Evolutionary conservation across 2,113 vertebrate species (phyloP).

Genomic region (Pachypanchax playfairii): DNA sequence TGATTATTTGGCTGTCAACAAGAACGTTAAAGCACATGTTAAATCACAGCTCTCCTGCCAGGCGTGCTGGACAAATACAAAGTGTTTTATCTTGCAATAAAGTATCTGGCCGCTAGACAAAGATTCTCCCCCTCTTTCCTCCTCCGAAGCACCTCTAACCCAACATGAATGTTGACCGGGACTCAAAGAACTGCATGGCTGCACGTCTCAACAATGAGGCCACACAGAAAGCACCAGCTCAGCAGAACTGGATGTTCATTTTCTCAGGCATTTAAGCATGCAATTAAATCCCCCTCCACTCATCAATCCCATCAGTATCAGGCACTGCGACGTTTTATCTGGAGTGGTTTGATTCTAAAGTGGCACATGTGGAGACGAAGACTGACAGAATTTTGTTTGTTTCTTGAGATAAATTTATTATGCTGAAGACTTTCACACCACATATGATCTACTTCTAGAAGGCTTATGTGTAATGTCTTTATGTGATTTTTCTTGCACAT

Average conservation of each 20-base stretch:
- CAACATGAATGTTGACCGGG: constrained; percentile 62
- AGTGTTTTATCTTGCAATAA: constrained; percentile 63
- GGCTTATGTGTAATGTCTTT: constrained; percentile 10
- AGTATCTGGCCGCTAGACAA: constrained; percentile 62
- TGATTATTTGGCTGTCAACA: constrained; percentile 59
- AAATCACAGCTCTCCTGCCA: constrained; percentile 38
- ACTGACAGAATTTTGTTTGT: constrained; percentile 36
- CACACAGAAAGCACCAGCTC: constrained; percentile 75
- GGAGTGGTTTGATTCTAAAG: constrained; percentile 41
- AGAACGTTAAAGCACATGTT: constrained; percentile 15
- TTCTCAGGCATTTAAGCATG: constrained; percentile 78
- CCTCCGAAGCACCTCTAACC: constrained; percentile 58
- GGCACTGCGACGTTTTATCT: constrained; percentile 63
- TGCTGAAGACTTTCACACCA: no score
- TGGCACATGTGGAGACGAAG: constrained; percentile 33
- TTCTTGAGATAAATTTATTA: no score
- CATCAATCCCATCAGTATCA: constrained; percentile 52
- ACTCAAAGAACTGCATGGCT: constrained; percentile 78
- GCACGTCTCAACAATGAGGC: constrained; percentile 77
- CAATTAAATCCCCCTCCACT: constrained; percentile 72
- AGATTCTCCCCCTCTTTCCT: constrained; percentile 48
- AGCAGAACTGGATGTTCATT: constrained; percentile 77
- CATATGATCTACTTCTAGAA: no score
- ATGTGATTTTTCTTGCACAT: constrained; percentile 32
- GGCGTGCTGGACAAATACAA: constrained; percentile 50